phyloP scores from a whole-genome alignment of 2,113 vertebrate genomes.

The Columba livia region DNA sequence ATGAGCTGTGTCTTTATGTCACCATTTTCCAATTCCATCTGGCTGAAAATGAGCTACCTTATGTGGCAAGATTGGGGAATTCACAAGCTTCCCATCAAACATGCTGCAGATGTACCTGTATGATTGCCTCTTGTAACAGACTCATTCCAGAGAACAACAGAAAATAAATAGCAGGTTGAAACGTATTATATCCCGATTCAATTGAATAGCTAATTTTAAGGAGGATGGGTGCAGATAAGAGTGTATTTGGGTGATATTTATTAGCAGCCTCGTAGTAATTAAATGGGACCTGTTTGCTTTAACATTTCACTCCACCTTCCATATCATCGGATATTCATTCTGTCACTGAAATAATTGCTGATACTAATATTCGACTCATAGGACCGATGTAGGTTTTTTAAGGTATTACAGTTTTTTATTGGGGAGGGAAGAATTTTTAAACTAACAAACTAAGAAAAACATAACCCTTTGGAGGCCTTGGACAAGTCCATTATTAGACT shows the following conservation, averaged over 20 bases:
- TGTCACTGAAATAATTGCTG: not conserved
- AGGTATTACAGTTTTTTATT: not conserved
- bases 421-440: not conserved
- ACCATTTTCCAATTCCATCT: not conserved
- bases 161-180: slow-evolving; percentile 42
- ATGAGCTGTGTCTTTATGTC: not conserved
- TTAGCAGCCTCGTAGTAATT: not conserved
- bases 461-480: not conserved
- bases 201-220: not conserved
- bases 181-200: not conserved
- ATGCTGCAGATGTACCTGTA: not conserved
- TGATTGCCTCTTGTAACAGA: slow-evolving; percentile 5
- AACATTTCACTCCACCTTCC: slow-evolving; percentile 1
- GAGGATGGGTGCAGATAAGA: not conserved
- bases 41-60: not conserved
- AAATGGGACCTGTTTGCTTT: slow-evolving; percentile 1
- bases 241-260: slow-evolving; percentile 4
- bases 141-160: not conserved
- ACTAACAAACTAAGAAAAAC: not conserved
- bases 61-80: not conserved
- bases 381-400: not conserved
- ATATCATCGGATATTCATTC: not conserved
- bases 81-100: slow-evolving; percentile 10
- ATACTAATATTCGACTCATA: slow-evolving; percentile 3
- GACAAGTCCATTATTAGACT: not conserved